Base-by-base conservation (phyloP, 2,797 vertebrate genomes). In the Pantherophis vulpinus region DNA sequence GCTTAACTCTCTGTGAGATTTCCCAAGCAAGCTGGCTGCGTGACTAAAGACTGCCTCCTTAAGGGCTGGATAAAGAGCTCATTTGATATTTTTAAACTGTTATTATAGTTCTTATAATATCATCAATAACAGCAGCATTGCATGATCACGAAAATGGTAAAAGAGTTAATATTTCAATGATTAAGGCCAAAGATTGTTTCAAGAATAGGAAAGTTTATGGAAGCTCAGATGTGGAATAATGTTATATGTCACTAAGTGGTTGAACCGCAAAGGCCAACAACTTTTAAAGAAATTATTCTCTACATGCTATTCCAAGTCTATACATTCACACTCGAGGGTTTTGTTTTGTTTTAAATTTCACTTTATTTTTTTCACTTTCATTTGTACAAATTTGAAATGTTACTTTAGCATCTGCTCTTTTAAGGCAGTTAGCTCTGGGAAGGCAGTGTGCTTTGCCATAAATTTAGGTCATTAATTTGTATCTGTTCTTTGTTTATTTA, bases 381-480 rank as follows among this genome's bases (percentile, higher is more conserved):
- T 91, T 91, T 93, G 87, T 93, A 94, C 92, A 95, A 96, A 97
- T 97, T 97, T 95, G 95, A 98, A 97, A 98, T 95, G 96, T 92
- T 97, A 97, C 97, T 98, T 98, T 98, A 99, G 99, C 98, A 99
- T 99, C 99, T 99, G 99, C 98, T 98, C 98, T 98, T 97, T 98
- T 98, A 98, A 98, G 98, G 98, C 98, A 98, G 97, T 98, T 98
- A 98, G 97, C 97, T 98, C 97, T 97, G 97, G 98, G 98, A 98
- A 98, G 97, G 98, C 98, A 97, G 97, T 97, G 97, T 96, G 97
- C 98, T 98, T 98, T 98, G 98, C 97, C 98, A 98, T 98, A 98
- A 99, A 99, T 99, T 99, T 99, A 99, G 99, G 99, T 99, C 99
- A 99, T 99, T 99, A 99, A 99, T 99, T 99, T 99, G 99, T 99